Evolutionary conservation across 2,888 invertebrate species (phyloP).

Genomic region (Oligia strigilis): DNA sequence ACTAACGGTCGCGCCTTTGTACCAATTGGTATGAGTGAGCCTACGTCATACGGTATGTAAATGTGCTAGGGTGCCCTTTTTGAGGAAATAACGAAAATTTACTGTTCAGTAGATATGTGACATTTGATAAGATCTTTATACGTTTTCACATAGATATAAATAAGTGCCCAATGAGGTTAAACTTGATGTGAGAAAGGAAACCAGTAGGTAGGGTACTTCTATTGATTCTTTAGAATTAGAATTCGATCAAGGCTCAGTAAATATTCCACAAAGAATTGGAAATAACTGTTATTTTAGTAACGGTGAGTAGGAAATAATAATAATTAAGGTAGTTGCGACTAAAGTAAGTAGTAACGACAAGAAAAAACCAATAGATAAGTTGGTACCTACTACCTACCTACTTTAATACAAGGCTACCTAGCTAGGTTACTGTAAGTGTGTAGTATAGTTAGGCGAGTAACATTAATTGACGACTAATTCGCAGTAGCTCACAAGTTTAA

Average conservation of each 20-base stretch:
- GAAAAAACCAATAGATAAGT: background rate
- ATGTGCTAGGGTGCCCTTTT: constrained; percentile 57
- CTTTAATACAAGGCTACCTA: background rate
- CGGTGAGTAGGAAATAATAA: constrained; percentile 31
- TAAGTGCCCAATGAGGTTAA: constrained; percentile 39
- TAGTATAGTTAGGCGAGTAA: background rate
- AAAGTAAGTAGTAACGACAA: background rate
- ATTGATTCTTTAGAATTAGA: constrained; percentile 44
- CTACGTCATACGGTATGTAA: constrained; percentile 63
- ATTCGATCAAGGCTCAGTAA: constrained; percentile 45
- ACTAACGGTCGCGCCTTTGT: constrained; percentile 84
- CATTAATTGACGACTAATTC: constrained; percentile 36
- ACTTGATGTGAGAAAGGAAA: constrained; percentile 57
- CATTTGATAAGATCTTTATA: constrained; percentile 65
- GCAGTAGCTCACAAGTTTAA: constrained; percentile 72
- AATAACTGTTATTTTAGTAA: constrained; percentile 42
- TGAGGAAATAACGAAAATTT: constrained; percentile 57
- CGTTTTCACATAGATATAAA: constrained; percentile 37
- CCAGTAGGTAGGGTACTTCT: constrained; percentile 27
- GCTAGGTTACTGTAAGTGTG: background rate
- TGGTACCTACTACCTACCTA: background rate
- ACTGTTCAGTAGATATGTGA: constrained; percentile 64
- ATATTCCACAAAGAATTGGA: constrained; percentile 31
- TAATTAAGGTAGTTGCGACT: background rate
- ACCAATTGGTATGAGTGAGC: constrained; percentile 58